Percentiles rank a stretch among this genome's conserved stretches.
phyloP scores from a whole-genome alignment of 1,140 invertebrate genomes.

The Hesperophylax magnus region DNA sequence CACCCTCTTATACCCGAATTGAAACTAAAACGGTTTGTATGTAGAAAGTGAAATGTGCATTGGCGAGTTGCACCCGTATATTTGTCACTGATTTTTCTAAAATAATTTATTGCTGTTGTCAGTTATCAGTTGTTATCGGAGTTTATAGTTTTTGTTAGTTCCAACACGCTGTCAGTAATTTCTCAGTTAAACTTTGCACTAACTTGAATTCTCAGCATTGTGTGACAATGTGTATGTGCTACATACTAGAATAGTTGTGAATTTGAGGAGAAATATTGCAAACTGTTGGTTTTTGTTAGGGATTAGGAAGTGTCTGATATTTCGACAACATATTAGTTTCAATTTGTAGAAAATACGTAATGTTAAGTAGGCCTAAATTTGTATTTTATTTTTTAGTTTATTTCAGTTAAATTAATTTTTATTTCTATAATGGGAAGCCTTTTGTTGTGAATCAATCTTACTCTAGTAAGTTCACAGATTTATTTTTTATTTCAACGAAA shows the following conservation, averaged over 20 bases:
- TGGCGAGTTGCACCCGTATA: no score
- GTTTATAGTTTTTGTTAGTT: slow-evolving; percentile 35
- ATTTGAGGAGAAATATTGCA: slow-evolving; percentile 11
- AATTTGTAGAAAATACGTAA: slow-evolving; percentile 48
- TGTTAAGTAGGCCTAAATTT: slow-evolving; percentile 52
- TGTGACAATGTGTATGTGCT: not conserved
- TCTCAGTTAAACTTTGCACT: not conserved
- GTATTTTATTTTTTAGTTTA: slow-evolving; percentile 48
- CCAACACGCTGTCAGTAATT: slow-evolving; percentile 1
- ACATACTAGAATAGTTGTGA: slow-evolving; percentile 1
- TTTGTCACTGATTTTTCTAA: not conserved
- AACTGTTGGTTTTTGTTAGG: slow-evolving; percentile 33
- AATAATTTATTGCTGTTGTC: slow-evolving; percentile 44
- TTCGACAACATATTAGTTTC: slow-evolving; percentile 42
- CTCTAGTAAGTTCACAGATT: not conserved
- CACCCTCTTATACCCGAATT: no score
- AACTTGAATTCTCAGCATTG: not conserved
- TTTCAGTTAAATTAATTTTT: slow-evolving; percentile 47
- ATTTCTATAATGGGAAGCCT: slow-evolving; percentile 8
- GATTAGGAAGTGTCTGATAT: slow-evolving; percentile 23
- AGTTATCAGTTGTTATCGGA: slow-evolving; percentile 41
- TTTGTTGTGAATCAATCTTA: not conserved
- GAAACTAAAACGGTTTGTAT: no score
- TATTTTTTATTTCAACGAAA: not conserved
- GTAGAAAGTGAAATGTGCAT: no score